Conservation (phyloP, 92 coral and sea anemone species). For the Siderastrea siderea region DNA sequence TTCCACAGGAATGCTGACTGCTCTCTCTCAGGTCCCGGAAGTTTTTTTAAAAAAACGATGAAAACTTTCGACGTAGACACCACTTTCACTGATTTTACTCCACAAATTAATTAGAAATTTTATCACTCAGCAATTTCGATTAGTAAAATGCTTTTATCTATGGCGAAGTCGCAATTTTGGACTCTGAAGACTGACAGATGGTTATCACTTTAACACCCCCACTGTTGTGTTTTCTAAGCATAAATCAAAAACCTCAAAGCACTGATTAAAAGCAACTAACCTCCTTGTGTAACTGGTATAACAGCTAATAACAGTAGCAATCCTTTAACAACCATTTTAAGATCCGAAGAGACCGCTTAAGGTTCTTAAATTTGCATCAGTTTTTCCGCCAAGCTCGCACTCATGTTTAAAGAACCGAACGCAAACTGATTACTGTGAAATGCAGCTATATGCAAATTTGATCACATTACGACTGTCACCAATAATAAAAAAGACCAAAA, state of each 20-base stretch:
- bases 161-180: not conserved
- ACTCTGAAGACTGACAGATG: not conserved
- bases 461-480: not conserved
- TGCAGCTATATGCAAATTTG: slow-evolving; percentile 4
- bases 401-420: not conserved
- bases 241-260: not conserved
- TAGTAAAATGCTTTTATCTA: not conserved
- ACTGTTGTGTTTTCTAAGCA: not conserved
- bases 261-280: not conserved
- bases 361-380: not conserved
- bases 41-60: not conserved
- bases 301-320: not conserved
- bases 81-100: not conserved
- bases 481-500: not conserved
- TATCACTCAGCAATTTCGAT: not conserved
- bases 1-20: not conserved
- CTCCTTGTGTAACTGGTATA: not conserved
- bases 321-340: not conserved
- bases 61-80: not conserved
- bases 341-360: not conserved
- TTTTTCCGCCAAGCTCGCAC: not conserved
- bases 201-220: not conserved
- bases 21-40: not conserved
- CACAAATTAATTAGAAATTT: not conserved
- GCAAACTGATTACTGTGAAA: not conserved